These are phyloP conservation scores for Subacronicta megacephala DNA, from an alignment of 2,888 invertebrate genomes.

Conservation along the genomic window DNA sequence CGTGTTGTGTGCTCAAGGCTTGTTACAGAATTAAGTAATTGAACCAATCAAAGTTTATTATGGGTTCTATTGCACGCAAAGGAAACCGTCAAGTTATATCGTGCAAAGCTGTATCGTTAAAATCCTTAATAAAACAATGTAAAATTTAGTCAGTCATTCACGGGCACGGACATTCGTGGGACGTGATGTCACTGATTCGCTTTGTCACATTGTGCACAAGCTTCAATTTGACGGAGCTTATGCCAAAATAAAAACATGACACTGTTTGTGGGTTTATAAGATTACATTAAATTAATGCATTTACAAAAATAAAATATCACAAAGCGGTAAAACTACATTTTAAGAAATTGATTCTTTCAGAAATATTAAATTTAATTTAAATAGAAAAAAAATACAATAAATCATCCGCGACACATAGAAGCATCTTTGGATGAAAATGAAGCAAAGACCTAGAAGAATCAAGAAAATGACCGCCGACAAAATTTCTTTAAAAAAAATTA, in stretches of 20 bases:
- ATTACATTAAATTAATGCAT: conserved; percentile 50
- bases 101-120: conserved; percentile 31
- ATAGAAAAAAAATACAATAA: too few species aligned
- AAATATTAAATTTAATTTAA: too few species aligned
- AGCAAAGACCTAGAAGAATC: too few species aligned
- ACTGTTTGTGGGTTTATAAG: conserved; percentile 72
- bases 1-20: conserved; percentile 61
- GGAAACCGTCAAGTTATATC: conserved; percentile 62
- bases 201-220: conserved; percentile 79
- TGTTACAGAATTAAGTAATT: conserved; percentile 74
- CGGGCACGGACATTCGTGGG: conserved; percentile 67
- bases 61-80: conserved; percentile 52
- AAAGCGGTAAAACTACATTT: conserved; percentile 54
- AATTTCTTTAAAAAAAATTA: too few species aligned
- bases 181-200: conserved; percentile 80
- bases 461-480: too few species aligned
- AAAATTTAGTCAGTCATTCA: conserved; percentile 53
- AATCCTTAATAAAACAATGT: conserved; percentile 49
- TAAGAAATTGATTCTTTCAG: too few species aligned
- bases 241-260: conserved; percentile 79
- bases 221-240: conserved; percentile 54
- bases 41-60: conserved; percentile 73
- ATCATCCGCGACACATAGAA: too few species aligned
- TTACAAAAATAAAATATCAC: conserved; percentile 33
- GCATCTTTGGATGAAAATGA: too few species aligned